Evolutionary conservation across 2,113 vertebrate species (phyloP), one percentile per base, ranked within the genome.

Genomic region (Alosa alosa): DNA sequence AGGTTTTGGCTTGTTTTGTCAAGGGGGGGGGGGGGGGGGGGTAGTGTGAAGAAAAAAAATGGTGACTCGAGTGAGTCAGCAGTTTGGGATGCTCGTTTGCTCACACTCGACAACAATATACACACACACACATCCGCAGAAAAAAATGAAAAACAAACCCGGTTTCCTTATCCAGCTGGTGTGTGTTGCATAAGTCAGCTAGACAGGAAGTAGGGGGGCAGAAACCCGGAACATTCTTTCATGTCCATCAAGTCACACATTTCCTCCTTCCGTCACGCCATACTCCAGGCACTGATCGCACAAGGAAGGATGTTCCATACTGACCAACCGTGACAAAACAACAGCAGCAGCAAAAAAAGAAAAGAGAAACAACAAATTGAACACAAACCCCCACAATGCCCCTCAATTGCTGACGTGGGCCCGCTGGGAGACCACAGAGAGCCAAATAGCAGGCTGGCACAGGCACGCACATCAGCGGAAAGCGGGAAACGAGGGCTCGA

Each of bases 121-220:
- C n/a, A 36, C 22, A 72, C 64, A 36, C 64, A 31, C 64, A 25
- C 10, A 36, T 15, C 13, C 10, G 4, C n/a, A 87, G 82, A 83
- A 84, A 64, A 9, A 31, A 3, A 82, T 50, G 41, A 88, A 90
- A 89, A 90, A 89, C 85, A 92, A 68, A 86, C 88, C 89, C 84
- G 36, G 89, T 89, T 92, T 92, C 89, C 90, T 88, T 86, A 46
- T 72, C 18, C 44, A 31, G 60, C 46, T 50, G 60, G 55, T 52
- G 47, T 31, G 22, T 17, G 83, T 91, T 89, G 88, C 89, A 91
- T 88, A 91, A 92, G 78, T 13, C 81, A 52, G 88, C 85, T 68
- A 92, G 25, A 86, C 46, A 90, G 89, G 86, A 50, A 82, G 86
- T 88, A 88, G 64, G 39, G 68, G 64, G 64, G 6, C 82, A 84